phyloP scores from a whole-genome alignment of 2,797 vertebrate genomes.

The Crenuchus spilurus region DNA sequence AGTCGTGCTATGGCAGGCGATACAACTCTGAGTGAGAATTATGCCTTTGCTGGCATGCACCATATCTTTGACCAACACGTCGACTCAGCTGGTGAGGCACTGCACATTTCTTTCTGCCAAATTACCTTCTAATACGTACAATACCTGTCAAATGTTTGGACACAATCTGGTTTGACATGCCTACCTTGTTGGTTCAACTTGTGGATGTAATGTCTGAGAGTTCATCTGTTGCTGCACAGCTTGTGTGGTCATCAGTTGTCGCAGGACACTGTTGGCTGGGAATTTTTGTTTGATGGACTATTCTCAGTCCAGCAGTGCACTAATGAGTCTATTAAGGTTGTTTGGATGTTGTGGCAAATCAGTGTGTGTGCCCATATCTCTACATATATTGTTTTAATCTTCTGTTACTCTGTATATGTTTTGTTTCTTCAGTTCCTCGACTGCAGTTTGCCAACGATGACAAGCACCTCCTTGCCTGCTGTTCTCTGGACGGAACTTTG shows the following conservation, averaged over 20 bases:
- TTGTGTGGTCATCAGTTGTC: no score
- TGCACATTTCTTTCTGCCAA: background rate
- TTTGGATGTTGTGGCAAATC: no score
- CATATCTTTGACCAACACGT: conserved; percentile 97
- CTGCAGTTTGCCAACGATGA: conserved; percentile 95
- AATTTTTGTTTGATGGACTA: no score
- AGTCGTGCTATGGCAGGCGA: conserved; percentile 95
- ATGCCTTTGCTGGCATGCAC: conserved; percentile 95
- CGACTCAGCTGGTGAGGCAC: conserved; percentile 85
- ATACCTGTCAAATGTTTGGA: no score
- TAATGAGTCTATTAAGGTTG: no score
- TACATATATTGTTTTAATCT: background rate
- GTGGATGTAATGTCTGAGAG: no score
- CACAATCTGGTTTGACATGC: no score
- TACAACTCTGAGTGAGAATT: conserved; percentile 93
- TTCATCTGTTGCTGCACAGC: no score
- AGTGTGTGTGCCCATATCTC: no score
- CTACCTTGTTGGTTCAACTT: no score
- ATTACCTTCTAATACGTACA: background rate
- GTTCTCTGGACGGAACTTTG: conserved; percentile 90
- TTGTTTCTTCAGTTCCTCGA: conserved; percentile 79
- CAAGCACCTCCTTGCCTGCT: conserved; percentile 91
- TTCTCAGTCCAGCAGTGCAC: no score
- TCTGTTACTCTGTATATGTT: background rate
- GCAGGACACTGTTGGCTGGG: no score